Percentiles rank a stretch among this genome's conserved stretches.
phyloP scores from a whole-genome alignment of 2,888 invertebrate genomes.

The Rotaria sp. region DNA sequence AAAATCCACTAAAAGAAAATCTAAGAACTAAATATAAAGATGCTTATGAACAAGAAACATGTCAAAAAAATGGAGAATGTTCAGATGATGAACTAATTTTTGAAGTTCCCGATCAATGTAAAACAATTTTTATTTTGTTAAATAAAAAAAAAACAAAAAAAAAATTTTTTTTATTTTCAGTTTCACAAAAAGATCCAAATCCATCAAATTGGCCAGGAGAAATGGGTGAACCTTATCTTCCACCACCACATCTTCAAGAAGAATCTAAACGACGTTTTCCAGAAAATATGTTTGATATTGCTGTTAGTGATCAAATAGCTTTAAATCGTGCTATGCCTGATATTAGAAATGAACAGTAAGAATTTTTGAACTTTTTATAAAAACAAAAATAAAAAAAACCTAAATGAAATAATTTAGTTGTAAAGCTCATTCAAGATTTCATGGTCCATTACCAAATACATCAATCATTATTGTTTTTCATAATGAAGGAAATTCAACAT shows the following conservation, averaged over 20 bases:
- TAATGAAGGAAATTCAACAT: constrained; percentile 41
- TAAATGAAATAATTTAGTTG: constrained; percentile 27
- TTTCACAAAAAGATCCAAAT: neutral
- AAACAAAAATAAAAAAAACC: neutral
- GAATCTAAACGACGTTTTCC: constrained; percentile 89
- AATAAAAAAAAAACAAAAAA: too few relatives aligned
- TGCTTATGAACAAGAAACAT: neutral
- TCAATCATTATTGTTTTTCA: constrained; percentile 40
- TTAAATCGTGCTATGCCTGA: constrained; percentile 87
- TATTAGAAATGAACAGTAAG: constrained; percentile 61
- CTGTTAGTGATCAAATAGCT: constrained; percentile 94
- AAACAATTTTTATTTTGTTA: neutral
- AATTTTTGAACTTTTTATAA: neutral
- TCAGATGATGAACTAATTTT: neutral
- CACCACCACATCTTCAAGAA: constrained; percentile 75
- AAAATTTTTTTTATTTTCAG: neutral
- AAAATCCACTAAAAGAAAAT: neutral
- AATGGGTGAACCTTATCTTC: constrained; percentile 77
- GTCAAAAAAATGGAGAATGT: neutral
- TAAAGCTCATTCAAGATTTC: neutral
- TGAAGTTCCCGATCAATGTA: neutral
- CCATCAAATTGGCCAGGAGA: constrained; percentile 73
- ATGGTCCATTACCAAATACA: constrained; percentile 34
- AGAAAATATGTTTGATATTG: constrained; percentile 92
- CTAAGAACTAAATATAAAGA: neutral